Evolutionary conservation across 2,113 vertebrate species (phyloP).

Genomic region (Chunga burmeisteri): DNA sequence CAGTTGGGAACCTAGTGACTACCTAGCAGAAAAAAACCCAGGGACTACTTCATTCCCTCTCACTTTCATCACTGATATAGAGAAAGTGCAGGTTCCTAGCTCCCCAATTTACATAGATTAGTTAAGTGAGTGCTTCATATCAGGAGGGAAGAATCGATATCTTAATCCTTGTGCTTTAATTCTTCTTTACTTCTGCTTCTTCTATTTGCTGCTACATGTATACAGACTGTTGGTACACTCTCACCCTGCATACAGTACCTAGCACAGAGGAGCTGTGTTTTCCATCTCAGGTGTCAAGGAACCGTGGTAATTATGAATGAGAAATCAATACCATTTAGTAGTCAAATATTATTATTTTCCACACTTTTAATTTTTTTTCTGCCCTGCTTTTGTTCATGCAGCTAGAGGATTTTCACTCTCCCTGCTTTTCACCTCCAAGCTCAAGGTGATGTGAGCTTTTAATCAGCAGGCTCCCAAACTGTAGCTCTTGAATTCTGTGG

Average conservation of each 20-base stretch:
- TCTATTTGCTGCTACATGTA: not conserved
- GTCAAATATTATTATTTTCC: not conserved
- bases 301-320: not conserved
- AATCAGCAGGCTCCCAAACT: not conserved
- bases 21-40: not conserved
- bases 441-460: constrained; percentile 4
- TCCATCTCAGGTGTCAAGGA: not conserved
- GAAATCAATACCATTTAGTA: not conserved
- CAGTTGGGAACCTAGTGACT: not conserved
- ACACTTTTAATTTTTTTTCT: not conserved
- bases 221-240: rapidly evolving
- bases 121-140: not conserved
- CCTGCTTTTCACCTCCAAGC: not conserved
- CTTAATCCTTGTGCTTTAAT: not conserved
- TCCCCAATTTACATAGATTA: not conserved
- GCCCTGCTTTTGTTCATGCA: not conserved
- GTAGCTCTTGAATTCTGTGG: not conserved
- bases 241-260: not conserved
- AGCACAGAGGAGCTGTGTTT: not conserved
- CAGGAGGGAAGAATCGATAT: not conserved
- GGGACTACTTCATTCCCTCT: not conserved
- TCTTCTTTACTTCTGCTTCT: not conserved
- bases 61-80: not conserved
- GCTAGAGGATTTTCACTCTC: not conserved
- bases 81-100: not conserved